Evolutionary conservation across 1,140 invertebrate species (phyloP).

Genomic region (Formica selysi): DNA sequence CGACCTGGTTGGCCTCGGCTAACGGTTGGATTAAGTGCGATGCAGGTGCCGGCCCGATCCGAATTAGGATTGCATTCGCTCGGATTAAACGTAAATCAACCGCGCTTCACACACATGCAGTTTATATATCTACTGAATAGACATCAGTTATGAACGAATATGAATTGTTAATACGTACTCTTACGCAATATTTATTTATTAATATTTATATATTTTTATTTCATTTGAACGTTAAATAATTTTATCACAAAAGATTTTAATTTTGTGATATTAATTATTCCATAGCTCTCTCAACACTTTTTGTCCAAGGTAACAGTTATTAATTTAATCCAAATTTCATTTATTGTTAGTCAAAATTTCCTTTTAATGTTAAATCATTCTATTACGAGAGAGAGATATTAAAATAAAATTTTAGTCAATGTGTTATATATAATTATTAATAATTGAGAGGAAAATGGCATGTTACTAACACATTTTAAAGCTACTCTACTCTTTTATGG

Average conservation of each 20-base stretch:
- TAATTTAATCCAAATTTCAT: conserved; percentile 9
- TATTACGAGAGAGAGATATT: background rate
- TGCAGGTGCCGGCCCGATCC: conserved; percentile 20
- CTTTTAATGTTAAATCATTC: background rate
- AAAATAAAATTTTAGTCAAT: background rate
- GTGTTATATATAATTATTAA: background rate
- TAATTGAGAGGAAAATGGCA: background rate
- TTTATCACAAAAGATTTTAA: background rate
- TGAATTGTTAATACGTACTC: background rate
- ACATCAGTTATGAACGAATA: background rate
- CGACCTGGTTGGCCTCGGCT: conserved; percentile 9
- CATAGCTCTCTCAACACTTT: background rate
- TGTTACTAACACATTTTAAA: background rate
- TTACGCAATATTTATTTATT: background rate
- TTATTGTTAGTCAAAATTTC: background rate
- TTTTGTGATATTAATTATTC: background rate
- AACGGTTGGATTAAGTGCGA: conserved; percentile 43
- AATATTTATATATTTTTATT: background rate
- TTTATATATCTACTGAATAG: conserved; percentile 12
- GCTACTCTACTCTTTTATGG: background rate
- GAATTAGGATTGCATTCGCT: conserved; percentile 35
- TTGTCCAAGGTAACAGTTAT: background rate
- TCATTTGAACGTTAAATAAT: background rate
- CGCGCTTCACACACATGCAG: background rate
- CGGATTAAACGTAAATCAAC: conserved; percentile 37